Evolutionary conservation across 2,113 vertebrate species (phyloP), one percentile per base, ranked within the genome.

Genomic region (Glaucomys volans): DNA sequence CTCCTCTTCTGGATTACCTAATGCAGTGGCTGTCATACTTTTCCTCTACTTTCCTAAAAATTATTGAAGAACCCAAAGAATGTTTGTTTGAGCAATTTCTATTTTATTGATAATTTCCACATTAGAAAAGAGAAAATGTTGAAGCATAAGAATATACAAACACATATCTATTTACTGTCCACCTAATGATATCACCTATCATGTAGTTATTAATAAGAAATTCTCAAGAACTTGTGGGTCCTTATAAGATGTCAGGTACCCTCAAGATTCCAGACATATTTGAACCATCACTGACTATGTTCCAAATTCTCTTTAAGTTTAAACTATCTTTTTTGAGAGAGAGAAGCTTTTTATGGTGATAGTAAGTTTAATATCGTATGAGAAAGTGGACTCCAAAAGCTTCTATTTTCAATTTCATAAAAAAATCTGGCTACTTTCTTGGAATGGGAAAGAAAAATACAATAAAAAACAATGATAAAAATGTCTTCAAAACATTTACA

Each of bases 401-500:
- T 89, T 86, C 42, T 37, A 32, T 90, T 94, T 89, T 67, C 40
- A 86, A 11, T 5, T 54, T 32, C 37, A 50, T 37, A 62, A 54
- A 50, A 37, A 80, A 76, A 88, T 52, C 54, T 92, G 50, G 17
- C 62, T 47, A 94, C 6, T 4, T 85, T 75, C 11, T 57, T 66
- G 32, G 22, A 85, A 81, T 50, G 5, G 24, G 89, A 47, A 17
- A 82, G 20, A 91, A 95, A 91, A 80, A 64, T 89, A 40, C 4
- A 77, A 52, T 24, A 40, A 86, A 89, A 7, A 66, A 40, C 42
- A 86, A 44, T n/a, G 86, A 52, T 32, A 30, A 87, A 18, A 8
- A 74, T 91, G 80, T 96, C 72, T 75, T 89, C 14, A 52, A 85
- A 80, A 28, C 69, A 82, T 86, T 74, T 85, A 44, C 3, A 84